Percentiles rank a stretch among this genome's conserved stretches.
Conservation (phyloP, 2,113 vertebrate species). For the Solea solea region DNA sequence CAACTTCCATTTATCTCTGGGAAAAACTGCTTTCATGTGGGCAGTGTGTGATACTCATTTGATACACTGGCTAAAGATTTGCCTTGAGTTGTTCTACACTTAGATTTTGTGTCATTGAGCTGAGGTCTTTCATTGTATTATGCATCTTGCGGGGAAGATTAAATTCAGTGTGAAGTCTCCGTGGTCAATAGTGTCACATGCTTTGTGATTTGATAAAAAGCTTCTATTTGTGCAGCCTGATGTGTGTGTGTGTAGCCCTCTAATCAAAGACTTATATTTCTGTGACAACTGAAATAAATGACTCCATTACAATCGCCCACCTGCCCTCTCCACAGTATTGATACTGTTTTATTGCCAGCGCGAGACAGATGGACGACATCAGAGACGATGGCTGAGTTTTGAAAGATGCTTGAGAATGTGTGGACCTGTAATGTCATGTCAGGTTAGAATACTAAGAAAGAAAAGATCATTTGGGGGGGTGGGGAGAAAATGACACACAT, state of each 20-base stretch:
- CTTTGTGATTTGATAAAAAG: slow-evolving; percentile 80
- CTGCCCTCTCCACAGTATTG: slow-evolving; percentile 74
- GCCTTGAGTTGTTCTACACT: slow-evolving; percentile 14
- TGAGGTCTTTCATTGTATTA: slow-evolving; percentile 20
- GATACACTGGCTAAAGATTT: slow-evolving; percentile 1
- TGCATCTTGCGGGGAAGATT: slow-evolving; percentile 55
- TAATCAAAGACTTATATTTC: slow-evolving; percentile 80
- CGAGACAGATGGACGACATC: slow-evolving; percentile 64
- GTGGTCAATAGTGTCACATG: slow-evolving; percentile 76
- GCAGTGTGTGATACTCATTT: slow-evolving; percentile 1
- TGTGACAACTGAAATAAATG: slow-evolving; percentile 82
- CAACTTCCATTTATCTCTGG: not conserved
- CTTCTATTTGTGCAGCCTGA: slow-evolving; percentile 74
- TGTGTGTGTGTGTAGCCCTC: slow-evolving; percentile 71
- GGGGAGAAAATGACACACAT: slow-evolving; percentile 34
- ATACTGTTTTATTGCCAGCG: slow-evolving; percentile 66
- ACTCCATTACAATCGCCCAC: slow-evolving; percentile 79
- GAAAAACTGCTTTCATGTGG: not conserved
- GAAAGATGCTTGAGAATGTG: slow-evolving; percentile 34
- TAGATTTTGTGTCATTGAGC: slow-evolving; percentile 37
- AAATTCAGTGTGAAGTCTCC: slow-evolving; percentile 42
- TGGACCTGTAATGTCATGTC: slow-evolving; percentile 34
- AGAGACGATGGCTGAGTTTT: slow-evolving; percentile 44
- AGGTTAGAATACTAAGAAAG: slow-evolving; percentile 16
- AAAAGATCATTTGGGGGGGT: not conserved